A percentile compares a stretch with the other conserved stretches of the same genome.
phyloP scores from a whole-genome alignment of 2,888 invertebrate genomes.

The Julus scandinavius region DNA sequence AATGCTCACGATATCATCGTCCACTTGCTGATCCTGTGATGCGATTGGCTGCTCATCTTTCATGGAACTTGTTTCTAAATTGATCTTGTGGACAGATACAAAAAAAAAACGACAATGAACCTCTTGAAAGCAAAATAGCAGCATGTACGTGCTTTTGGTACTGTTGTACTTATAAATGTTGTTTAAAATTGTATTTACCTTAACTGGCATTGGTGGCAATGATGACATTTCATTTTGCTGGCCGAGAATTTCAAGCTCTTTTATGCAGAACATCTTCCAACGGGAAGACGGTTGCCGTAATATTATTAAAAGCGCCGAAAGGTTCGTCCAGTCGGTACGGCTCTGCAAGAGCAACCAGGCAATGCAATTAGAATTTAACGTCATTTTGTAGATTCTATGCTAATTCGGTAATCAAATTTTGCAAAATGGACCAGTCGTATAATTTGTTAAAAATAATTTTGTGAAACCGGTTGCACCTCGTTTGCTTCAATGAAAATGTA shows the following conservation, averaged over 20 bases:
- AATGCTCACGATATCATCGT: conserved; percentile 6
- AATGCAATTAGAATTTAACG: neutral
- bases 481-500: conserved; percentile 37
- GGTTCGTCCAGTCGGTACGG: conserved; percentile 23
- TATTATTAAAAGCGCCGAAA: conserved; percentile 10
- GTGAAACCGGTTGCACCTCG: conserved; percentile 11
- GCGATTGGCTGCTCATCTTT: neutral
- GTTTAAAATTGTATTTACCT: neutral
- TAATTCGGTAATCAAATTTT: too few relatives aligned
- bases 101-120: too few relatives aligned
- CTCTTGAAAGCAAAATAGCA: too few relatives aligned
- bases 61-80: neutral
- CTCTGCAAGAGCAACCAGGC: neutral
- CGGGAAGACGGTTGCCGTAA: conserved; percentile 24
- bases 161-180: neutral
- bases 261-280: conserved; percentile 47
- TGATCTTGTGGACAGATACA: neutral
- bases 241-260: conserved; percentile 36
- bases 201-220: neutral
- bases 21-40: neutral
- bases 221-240: neutral
- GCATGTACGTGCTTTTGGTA: neutral
- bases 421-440: neutral
- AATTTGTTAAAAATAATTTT: neutral
- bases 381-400: neutral